Evolutionary conservation across 2,797 vertebrate species (phyloP).

Genomic region (Notamacropus eugenii): DNA sequence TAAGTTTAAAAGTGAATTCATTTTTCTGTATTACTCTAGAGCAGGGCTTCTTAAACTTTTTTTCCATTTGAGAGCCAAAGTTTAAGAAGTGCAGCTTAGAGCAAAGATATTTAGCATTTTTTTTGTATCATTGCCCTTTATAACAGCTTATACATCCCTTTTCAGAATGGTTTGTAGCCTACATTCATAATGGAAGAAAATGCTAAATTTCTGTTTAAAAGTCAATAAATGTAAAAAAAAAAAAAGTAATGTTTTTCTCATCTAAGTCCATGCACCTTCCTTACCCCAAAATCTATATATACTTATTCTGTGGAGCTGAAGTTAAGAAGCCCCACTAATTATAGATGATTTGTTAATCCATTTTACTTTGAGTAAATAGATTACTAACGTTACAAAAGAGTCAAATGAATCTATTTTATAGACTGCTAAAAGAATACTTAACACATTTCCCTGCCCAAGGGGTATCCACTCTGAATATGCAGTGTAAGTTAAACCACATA

Average conservation of each 20-base stretch:
- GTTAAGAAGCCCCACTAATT: constrained; percentile 44
- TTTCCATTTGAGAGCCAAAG: too few relatives aligned
- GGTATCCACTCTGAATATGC: constrained; percentile 37
- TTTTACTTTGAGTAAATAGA: constrained; percentile 74
- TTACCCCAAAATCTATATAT: neutral
- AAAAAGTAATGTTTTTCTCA: too few relatives aligned
- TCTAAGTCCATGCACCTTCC: neutral
- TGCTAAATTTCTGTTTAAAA: neutral
- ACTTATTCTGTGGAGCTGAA: too few relatives aligned
- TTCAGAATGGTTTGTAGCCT: neutral
- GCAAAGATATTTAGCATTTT: too few relatives aligned
- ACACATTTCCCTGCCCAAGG: constrained; percentile 58
- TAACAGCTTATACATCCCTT: neutral
- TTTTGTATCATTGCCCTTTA: neutral
- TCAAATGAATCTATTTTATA: constrained; percentile 63
- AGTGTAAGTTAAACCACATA: constrained; percentile 54
- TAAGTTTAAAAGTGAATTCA: neutral
- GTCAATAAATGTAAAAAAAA: too few relatives aligned
- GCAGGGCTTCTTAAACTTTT: too few relatives aligned
- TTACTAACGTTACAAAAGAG: constrained; percentile 63
- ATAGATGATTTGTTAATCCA: constrained; percentile 64
- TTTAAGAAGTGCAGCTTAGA: too few relatives aligned
- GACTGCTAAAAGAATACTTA: constrained; percentile 64
- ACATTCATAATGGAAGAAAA: neutral
- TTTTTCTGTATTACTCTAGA: neutral